Percentiles rank a stretch among this genome's conserved stretches.
Conservation (phyloP, 2,113 vertebrate species). For the Neolamprologus sp. region DNA sequence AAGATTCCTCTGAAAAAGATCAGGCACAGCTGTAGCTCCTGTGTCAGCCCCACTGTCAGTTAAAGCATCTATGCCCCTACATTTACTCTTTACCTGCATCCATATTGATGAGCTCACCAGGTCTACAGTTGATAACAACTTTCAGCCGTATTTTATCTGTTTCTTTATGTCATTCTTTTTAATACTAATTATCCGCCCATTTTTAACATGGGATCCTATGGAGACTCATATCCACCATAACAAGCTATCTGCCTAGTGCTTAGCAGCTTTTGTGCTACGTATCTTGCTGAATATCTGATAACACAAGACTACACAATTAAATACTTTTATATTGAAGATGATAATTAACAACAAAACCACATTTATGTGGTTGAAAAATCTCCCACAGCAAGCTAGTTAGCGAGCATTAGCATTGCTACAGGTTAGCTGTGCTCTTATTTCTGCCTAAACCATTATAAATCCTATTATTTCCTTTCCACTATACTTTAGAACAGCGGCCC, state of each 20-base stretch:
- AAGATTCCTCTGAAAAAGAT: not conserved
- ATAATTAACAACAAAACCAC: not conserved
- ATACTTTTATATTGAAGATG: not conserved
- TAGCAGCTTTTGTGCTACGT: not conserved
- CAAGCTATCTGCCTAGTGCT: rapidly evolving
- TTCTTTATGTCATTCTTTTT: not conserved
- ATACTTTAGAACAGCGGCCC: rapidly evolving
- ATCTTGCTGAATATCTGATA: rapidly evolving
- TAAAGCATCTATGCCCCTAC: not conserved
- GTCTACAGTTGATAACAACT: not conserved
- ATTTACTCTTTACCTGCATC: rapidly evolving
- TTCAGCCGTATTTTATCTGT: not conserved
- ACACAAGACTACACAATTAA: not conserved
- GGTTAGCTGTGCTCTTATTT: not conserved
- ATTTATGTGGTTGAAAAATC: not conserved
- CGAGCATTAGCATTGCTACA: rapidly evolving
- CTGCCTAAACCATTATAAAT: not conserved
- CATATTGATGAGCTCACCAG: not conserved
- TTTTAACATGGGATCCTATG: not conserved
- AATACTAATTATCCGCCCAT: rapidly evolving
- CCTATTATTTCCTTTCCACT: not conserved
- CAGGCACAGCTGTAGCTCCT: not conserved
- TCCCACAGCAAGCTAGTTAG: not conserved
- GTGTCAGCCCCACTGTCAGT: not conserved
- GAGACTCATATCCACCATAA: not conserved